These are phyloP conservation scores for Anisognathus igniventris DNA, from an alignment of 2,797 vertebrate species.

Conservation along the genomic window DNA sequence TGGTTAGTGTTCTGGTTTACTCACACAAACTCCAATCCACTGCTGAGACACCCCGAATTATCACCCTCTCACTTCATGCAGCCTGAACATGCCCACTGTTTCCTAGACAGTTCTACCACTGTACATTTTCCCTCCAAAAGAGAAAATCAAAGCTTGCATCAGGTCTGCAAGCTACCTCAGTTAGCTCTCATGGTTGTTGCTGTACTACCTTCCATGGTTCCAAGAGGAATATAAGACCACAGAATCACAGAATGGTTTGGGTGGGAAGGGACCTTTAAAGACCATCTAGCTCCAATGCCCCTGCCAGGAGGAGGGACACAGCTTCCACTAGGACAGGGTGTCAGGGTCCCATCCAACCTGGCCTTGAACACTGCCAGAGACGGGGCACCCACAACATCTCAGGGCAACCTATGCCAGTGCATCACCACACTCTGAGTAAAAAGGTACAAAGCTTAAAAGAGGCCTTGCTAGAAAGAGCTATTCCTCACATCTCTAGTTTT, in stretches of 20 bases:
- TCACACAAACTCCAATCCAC: neutral
- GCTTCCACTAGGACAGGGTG: neutral
- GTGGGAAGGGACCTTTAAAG: neutral
- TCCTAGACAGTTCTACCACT: neutral
- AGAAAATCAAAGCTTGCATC: neutral
- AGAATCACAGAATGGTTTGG: neutral
- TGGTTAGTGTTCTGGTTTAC: neutral
- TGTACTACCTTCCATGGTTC: neutral
- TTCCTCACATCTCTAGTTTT: neutral
- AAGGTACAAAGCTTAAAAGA: neutral
- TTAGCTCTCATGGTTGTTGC: neutral
- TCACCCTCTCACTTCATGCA: neutral
- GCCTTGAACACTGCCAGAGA: neutral
- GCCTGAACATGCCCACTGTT: rapidly evolving
- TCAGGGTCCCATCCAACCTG: neutral
- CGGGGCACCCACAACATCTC: neutral
- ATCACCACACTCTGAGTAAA: neutral
- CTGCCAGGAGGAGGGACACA: neutral
- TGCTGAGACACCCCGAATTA: neutral
- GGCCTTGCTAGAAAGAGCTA: neutral
- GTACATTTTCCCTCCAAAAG: neutral
- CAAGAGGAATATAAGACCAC: rapidly evolving
- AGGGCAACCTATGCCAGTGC: neutral
- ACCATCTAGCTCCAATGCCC: rapidly evolving
- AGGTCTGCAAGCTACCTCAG: neutral